Evolutionary conservation across 1,140 invertebrate genomes (phyloP), one percentile per base, ranked within the genome.

Genomic region (Solenopsis invicta): DNA sequence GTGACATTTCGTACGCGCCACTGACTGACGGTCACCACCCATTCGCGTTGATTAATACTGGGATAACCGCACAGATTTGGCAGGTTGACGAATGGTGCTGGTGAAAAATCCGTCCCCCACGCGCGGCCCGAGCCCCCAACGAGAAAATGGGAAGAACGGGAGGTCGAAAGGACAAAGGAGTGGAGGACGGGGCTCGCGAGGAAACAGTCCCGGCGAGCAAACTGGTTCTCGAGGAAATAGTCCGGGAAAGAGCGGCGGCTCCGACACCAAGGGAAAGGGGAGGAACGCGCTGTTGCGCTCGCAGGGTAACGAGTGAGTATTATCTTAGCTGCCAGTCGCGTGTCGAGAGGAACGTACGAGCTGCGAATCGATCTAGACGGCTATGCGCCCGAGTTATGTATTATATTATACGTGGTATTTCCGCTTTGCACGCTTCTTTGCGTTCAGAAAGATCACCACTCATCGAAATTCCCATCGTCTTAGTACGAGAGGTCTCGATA

Each of bases 221-320:
- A 77, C 71, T 50, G 81, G 62, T 37, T 93, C 92, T 29, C 90
- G 93, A n/a, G 92, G 93, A 21, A 94, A 75, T 66, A 94, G 93
- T 69, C 93, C 93, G 9, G 90, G 90, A 29, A 93, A 90, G 76
- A 91, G 66, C 24, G 88, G 77, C 67, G 85, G 85, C 56, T 89
- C 78, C n/a, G 75, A 86, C 9, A 75, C 85, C 37, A 93, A 92
- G 85, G 85, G 72, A 50, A 67, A 92, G 62, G 93, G 90, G 13
- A 92, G 93, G 69, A 93, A 92, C 24, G 87, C 91, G 67, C 67
- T 93, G 4, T 84, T 90, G 13, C 88, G 89, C 24, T 95, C 94
- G 13, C 89, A 92, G 80, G 95, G 95, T 85, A 95, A 93, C 92
- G 95, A 95, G 93, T 93, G 24, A 93, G 93, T 92, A 54, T 45